These are phyloP conservation scores for Phaethornis superciliosus DNA, from an alignment of 2,113 vertebrate genomes.

Conservation along the genomic window DNA sequence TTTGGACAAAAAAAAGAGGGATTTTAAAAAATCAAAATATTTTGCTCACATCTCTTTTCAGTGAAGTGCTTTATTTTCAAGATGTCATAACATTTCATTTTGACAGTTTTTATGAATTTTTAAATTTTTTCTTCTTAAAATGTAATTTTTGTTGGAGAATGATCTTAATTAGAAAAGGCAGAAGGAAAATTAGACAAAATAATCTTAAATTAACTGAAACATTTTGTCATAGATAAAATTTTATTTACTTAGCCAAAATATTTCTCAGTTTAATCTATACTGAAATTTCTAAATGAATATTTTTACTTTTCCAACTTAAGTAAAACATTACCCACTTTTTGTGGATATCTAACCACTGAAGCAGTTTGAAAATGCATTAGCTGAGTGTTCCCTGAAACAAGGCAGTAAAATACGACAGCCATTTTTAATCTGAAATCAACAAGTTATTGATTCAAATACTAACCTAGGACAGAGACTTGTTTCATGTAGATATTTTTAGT, in stretches of 20 bases:
- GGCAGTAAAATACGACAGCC: not conserved
- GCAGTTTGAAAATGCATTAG: not conserved
- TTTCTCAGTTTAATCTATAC: not conserved
- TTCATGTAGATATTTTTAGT: not conserved
- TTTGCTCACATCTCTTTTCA: not conserved
- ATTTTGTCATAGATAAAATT: accelerated
- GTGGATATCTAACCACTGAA: not conserved
- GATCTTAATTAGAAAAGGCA: not conserved
- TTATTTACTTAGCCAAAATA: not conserved
- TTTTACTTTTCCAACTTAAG: not conserved
- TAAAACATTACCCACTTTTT: not conserved
- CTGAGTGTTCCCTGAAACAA: not conserved
- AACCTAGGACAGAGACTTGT: not conserved
- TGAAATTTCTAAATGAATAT: not conserved
- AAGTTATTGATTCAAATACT: not conserved
- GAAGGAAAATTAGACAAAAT: not conserved
- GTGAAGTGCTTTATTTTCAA: not conserved
- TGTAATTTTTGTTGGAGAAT: not conserved
- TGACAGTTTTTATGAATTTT: not conserved
- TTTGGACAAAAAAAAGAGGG: not conserved
- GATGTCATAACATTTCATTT: not conserved
- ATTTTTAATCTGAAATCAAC: not conserved
- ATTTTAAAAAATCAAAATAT: not conserved
- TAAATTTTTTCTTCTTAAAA: not conserved
- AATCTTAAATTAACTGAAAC: not conserved